Evolutionary conservation across 2,797 vertebrate genomes (phyloP).

Genomic region (Microctenopoma lineatum): DNA sequence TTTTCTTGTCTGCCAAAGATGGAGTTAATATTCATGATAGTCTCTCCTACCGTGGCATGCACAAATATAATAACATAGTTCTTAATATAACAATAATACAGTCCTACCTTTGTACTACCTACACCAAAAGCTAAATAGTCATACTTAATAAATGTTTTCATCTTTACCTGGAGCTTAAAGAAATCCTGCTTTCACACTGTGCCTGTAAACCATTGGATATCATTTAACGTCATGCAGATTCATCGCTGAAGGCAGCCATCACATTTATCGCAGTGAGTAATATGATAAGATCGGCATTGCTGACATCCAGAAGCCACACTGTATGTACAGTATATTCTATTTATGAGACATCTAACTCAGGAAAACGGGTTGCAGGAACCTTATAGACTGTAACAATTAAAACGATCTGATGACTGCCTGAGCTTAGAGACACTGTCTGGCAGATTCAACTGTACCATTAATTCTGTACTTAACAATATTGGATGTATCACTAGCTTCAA

Average conservation of each 20-base stretch:
- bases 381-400: neutral
- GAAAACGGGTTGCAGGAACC: neutral
- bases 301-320: neutral
- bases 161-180: neutral
- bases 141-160: neutral
- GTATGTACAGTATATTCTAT: slow-evolving; percentile 8
- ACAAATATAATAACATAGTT: slow-evolving; percentile 7
- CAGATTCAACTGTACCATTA: neutral
- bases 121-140: neutral
- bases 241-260: slow-evolving; percentile 18
- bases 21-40: slow-evolving; percentile 14
- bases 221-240: slow-evolving; percentile 9
- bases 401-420: neutral
- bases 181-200: slow-evolving; percentile 15
- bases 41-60: neutral
- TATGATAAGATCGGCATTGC: slow-evolving; percentile 21
- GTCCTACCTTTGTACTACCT: neutral
- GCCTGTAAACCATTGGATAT: slow-evolving; percentile 14
- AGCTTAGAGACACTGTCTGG: neutral
- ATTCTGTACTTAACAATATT: neutral
- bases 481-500: neutral
- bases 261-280: slow-evolving; percentile 24
- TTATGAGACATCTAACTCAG: neutral
- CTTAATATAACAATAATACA: neutral
- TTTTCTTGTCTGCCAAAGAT: slow-evolving; percentile 32